Evolutionary conservation across 1,140 invertebrate species (phyloP).

Genomic region (Lucilia cuprina): DNA sequence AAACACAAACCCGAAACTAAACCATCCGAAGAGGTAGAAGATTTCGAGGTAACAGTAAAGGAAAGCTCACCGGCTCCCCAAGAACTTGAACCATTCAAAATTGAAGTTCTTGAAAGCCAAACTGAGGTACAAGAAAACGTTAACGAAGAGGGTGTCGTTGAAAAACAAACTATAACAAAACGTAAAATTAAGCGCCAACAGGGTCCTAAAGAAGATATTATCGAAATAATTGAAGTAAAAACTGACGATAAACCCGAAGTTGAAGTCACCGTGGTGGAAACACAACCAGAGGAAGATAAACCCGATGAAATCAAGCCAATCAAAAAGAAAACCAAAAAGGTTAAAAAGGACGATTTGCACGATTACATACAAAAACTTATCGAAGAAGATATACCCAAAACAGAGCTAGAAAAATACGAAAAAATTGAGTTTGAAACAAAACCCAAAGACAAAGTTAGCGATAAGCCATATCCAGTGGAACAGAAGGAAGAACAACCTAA

Average conservation of each 20-base stretch:
- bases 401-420: conserved; percentile 61
- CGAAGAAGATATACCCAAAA: conserved; percentile 60
- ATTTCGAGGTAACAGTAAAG: conserved; percentile 44
- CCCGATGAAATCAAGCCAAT: conserved; percentile 47
- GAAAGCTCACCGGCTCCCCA: conserved; percentile 42
- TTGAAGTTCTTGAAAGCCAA: conserved; percentile 53
- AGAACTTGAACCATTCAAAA: conserved; percentile 40
- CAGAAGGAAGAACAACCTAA: conserved; percentile 28
- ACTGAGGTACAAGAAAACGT: conserved; percentile 46
- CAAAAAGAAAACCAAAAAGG: conserved; percentile 48
- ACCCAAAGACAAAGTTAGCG: conserved; percentile 10
- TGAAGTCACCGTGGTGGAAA: conserved; percentile 51
- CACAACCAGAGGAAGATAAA: conserved; percentile 39
- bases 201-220: conserved; percentile 62
- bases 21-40: conserved; percentile 41
- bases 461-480: not conserved
- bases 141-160: conserved; percentile 57
- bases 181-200: conserved; percentile 57
- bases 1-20: conserved; percentile 43
- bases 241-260: conserved; percentile 56
- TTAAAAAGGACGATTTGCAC: conserved; percentile 56
- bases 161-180: conserved; percentile 53
- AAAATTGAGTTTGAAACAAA: conserved; percentile 54
- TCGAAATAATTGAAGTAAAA: conserved; percentile 62
- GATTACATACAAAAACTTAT: conserved; percentile 60